Percentiles rank a stretch among this genome's conserved stretches.
phyloP scores from a whole-genome alignment of 1,140 invertebrate genomes.

The Drosophila paulistorum region DNA sequence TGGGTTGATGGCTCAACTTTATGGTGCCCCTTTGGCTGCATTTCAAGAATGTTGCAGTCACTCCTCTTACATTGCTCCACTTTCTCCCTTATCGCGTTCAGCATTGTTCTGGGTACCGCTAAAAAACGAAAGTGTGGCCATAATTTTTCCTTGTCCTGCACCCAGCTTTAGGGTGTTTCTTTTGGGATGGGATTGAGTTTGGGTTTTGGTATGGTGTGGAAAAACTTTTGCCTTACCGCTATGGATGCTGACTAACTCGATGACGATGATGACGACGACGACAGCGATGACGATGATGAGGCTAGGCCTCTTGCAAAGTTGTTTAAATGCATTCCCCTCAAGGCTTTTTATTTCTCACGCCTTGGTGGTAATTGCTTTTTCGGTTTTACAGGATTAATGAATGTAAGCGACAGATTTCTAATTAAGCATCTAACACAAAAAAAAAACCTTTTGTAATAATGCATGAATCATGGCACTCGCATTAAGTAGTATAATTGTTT shows the following conservation, averaged over 20 bases:
- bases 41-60: conserved; percentile 65
- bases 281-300: neutral
- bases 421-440: neutral
- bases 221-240: conserved; percentile 36
- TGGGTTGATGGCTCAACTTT: conserved; percentile 73
- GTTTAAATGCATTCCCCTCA: neutral
- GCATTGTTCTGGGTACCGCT: conserved; percentile 35
- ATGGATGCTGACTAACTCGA: conserved; percentile 42
- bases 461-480: no score
- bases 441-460: neutral
- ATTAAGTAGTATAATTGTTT: no score
- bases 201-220: conserved; percentile 21
- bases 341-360: conserved; percentile 8
- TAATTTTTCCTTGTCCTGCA: conserved; percentile 54
- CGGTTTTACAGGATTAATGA: conserved; percentile 2
- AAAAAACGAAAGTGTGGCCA: conserved; percentile 73
- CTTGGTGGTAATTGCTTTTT: conserved; percentile 2
- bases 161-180: conserved; percentile 29
- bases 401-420: conserved; percentile 10
- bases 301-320: conserved; percentile 12
- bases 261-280: neutral
- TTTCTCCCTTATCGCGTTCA: conserved; percentile 51
- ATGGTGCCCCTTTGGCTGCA: conserved; percentile 71
- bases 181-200: conserved; percentile 25
- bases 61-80: conserved; percentile 32